Evolutionary conservation across 2,113 vertebrate species (phyloP).

Genomic region (Aphyosemion australe): DNA sequence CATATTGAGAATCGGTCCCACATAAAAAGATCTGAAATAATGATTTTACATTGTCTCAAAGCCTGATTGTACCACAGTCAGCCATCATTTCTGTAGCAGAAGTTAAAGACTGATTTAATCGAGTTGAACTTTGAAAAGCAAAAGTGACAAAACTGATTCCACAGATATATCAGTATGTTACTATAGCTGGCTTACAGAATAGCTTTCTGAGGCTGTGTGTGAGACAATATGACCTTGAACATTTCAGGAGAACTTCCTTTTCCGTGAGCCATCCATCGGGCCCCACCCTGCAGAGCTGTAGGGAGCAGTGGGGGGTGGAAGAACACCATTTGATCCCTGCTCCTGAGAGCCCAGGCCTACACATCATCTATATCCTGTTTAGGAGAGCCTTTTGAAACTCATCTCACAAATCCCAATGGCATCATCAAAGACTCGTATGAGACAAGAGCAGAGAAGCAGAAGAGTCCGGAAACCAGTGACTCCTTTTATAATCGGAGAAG

Average conservation of each 20-base stretch:
- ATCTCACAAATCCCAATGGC: slow-evolving; percentile 69
- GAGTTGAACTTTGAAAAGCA: no score
- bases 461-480: slow-evolving; percentile 38
- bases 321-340: slow-evolving; percentile 63
- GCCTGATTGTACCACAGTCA: no score
- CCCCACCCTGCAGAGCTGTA: slow-evolving; percentile 48
- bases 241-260: slow-evolving; percentile 41
- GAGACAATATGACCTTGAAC: slow-evolving; percentile 18
- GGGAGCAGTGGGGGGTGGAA: slow-evolving; percentile 53
- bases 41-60: no score
- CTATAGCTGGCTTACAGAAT: no score
- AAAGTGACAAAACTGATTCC: no score
- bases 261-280: slow-evolving; percentile 33
- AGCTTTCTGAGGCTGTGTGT: no score
- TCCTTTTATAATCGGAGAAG: slow-evolving; percentile 32
- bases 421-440: slow-evolving; percentile 63
- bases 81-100: no score
- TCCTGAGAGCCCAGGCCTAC: slow-evolving; percentile 61
- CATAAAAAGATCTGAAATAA: no score
- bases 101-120: no score
- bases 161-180: no score
- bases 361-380: slow-evolving; percentile 77
- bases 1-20: no score
- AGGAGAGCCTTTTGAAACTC: slow-evolving; percentile 68
- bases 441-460: slow-evolving; percentile 35